Percentiles rank a stretch among this genome's conserved stretches.
These are phyloP conservation scores for Macrotus californicus DNA, from an alignment of 2,113 vertebrate species.

Conservation along the genomic window DNA sequence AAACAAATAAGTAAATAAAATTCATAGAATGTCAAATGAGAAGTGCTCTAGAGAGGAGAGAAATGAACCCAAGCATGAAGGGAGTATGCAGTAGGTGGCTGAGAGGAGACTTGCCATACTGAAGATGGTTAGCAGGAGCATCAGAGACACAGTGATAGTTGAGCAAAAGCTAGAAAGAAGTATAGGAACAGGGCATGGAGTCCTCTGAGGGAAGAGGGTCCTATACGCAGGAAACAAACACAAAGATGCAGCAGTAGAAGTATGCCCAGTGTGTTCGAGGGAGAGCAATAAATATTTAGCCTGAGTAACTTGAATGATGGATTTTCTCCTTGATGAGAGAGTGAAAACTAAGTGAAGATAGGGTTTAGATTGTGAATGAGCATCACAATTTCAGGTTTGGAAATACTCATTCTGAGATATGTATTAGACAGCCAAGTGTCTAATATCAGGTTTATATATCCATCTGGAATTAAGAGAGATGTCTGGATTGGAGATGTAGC, in stretches of 20 bases:
- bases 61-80: not conserved
- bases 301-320: not conserved
- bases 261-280: not conserved
- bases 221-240: not conserved
- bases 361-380: not conserved
- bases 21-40: not conserved
- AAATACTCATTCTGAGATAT: not conserved
- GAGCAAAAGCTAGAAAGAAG: not conserved
- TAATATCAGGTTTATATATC: not conserved
- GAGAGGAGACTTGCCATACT: not conserved
- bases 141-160: not conserved
- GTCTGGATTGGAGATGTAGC: not conserved
- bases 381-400: not conserved
- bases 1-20: not conserved
- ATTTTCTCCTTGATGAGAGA: not conserved
- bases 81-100: fast-evolving
- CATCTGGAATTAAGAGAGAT: not conserved
- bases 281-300: not conserved
- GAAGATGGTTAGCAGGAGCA: not conserved
- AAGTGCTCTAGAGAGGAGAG: not conserved
- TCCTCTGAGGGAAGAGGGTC: not conserved
- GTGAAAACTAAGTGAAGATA: not conserved
- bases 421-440: not conserved
- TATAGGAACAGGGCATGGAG: not conserved
- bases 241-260: not conserved